phyloP scores from a whole-genome alignment of 2,888 invertebrate species.

The Hydrotaea cyrtoneurina region DNA sequence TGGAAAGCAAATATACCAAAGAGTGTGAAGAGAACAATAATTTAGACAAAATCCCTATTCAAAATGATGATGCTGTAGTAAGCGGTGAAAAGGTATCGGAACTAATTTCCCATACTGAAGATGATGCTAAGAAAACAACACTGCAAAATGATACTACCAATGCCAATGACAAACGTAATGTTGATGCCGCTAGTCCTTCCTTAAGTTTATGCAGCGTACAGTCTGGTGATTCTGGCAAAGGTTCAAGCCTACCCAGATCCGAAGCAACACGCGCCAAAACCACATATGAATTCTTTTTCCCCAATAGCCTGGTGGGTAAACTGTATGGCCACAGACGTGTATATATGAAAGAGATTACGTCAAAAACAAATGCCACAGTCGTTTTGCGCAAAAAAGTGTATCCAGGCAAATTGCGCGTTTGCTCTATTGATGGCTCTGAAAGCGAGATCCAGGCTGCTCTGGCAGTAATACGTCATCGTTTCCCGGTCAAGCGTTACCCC shows the following conservation, averaged over 20 bases:
- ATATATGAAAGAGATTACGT: constrained; percentile 90
- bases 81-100: not conserved
- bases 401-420: constrained; percentile 88
- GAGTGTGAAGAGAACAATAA: constrained; percentile 75
- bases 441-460: constrained; percentile 91
- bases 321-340: constrained; percentile 92
- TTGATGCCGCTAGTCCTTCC: constrained; percentile 84
- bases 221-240: constrained; percentile 80
- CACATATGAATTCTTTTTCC: constrained; percentile 86
- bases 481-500: constrained; percentile 91
- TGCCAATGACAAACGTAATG: constrained; percentile 74
- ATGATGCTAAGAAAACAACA: constrained; percentile 14
- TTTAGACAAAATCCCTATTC: constrained; percentile 59
- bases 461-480: constrained; percentile 91
- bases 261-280: constrained; percentile 76
- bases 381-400: constrained; percentile 88
- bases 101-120: constrained; percentile 23
- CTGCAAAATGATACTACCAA: constrained; percentile 56
- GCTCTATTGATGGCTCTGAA: constrained; percentile 90
- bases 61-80: constrained; percentile 18
- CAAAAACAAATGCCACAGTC: constrained; percentile 89
- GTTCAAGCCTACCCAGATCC: constrained; percentile 79
- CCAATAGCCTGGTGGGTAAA: constrained; percentile 89
- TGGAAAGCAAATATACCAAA: constrained; percentile 78
- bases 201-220: constrained; percentile 82